These are phyloP conservation scores for Agrenia bidenticulata DNA, from an alignment of 2,888 invertebrate species.

Conservation along the genomic window DNA sequence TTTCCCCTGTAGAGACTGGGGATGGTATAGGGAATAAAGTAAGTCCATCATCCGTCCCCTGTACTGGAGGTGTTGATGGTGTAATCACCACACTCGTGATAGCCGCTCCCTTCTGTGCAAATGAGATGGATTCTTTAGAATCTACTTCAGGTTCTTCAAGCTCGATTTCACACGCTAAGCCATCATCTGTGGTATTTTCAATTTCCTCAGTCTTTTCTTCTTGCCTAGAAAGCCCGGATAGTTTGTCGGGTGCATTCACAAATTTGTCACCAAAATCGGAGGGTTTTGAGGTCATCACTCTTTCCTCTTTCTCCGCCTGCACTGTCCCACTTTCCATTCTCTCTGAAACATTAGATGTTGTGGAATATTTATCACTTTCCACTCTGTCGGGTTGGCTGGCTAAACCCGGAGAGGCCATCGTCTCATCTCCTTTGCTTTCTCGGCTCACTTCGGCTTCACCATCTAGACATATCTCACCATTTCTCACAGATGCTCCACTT, in stretches of 20 bases:
- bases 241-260: background rate
- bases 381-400: background rate
- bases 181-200: background rate
- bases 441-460: background rate
- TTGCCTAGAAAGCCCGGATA: background rate
- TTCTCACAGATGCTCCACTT: background rate
- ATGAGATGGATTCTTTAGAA: constrained; percentile 1
- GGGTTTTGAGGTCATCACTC: background rate
- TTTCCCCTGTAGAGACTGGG: background rate
- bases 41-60: constrained; percentile 7
- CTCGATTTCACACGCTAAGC: background rate
- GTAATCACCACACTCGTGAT: constrained; percentile 36
- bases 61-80: constrained; percentile 38
- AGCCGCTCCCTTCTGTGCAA: background rate
- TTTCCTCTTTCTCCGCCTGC: constrained; percentile 3
- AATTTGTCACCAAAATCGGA: background rate
- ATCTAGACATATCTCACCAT: background rate
- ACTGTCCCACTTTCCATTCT: background rate
- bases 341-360: background rate
- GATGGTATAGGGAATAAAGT: no score
- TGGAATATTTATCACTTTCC: constrained; percentile 11
- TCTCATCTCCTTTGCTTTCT: background rate
- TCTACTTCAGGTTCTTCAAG: constrained; percentile 5
- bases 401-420: background rate
- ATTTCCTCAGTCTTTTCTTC: constrained; percentile 1